Percentiles rank a stretch among this genome's conserved stretches.
These are phyloP conservation scores for Salvator merianae DNA, from an alignment of 2,113 vertebrate species.

Conservation along the genomic window DNA sequence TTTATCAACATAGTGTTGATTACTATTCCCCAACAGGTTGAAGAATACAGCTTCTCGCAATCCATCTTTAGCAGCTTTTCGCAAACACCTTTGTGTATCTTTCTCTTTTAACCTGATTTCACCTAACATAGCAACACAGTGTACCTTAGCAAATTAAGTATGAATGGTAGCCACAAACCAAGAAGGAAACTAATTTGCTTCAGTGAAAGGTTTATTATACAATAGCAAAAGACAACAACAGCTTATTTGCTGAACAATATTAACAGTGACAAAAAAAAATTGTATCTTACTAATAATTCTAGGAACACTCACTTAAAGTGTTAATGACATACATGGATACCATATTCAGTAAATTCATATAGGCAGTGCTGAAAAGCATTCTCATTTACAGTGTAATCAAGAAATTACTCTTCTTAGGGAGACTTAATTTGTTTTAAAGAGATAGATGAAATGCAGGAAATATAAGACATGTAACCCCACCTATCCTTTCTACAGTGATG, in stretches of 20 bases:
- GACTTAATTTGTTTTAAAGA: conserved; percentile 1
- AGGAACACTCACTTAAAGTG: conserved; percentile 52
- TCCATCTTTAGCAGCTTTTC: no score
- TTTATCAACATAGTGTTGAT: no score
- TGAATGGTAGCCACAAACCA: not conserved
- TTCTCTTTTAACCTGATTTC: no score
- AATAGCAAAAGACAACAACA: conserved; percentile 41
- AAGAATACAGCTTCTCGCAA: no score
- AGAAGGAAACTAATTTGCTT: conserved; percentile 21
- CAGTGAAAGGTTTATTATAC: conserved; percentile 42
- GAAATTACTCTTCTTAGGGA: not conserved
- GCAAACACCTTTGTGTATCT: no score
- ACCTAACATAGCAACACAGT: not conserved
- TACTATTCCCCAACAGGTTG: no score
- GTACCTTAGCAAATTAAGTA: not conserved
- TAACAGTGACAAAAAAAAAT: conserved; percentile 18
- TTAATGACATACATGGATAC: conserved; percentile 56
- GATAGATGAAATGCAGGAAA: not conserved
- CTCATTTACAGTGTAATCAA: conserved; percentile 49
- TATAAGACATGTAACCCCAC: not conserved
- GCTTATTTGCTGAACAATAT: conserved; percentile 37
- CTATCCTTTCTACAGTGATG: not conserved
- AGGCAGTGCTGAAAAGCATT: conserved; percentile 61
- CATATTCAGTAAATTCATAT: conserved; percentile 53
- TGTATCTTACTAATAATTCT: conserved; percentile 36